Percentiles rank a stretch among this genome's conserved stretches.
phyloP scores from a whole-genome alignment of 2,113 vertebrate genomes.

The Micronycteris hirsuta region DNA sequence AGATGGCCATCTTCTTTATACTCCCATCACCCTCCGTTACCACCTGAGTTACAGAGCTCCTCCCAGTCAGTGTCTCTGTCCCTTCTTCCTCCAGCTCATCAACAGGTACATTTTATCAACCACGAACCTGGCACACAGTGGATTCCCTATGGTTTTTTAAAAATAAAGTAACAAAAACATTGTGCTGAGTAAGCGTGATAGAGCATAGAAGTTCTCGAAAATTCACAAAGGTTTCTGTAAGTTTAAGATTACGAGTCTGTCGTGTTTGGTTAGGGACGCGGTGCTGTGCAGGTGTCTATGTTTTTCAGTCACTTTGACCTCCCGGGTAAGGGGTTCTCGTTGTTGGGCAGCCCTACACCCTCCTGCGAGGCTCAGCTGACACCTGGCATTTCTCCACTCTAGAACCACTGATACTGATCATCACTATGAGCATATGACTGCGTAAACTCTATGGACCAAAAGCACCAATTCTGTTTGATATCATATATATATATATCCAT shows the following conservation, averaged over 20 bases:
- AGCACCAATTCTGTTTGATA: not conserved
- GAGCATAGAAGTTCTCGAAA: not conserved
- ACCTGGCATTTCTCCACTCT: not conserved
- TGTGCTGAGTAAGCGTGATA: not conserved
- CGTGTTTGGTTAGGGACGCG: too few relatives aligned
- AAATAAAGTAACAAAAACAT: not conserved
- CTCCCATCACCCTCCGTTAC: fast-evolving
- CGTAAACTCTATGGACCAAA: not conserved
- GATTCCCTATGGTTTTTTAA: not conserved
- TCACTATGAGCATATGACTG: not conserved
- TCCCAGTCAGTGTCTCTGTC: not conserved
- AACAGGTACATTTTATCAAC: not conserved
- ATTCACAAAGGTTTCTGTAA: not conserved
- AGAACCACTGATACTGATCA: too few relatives aligned
- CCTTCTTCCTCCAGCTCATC: not conserved
- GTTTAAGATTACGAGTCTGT: not conserved
- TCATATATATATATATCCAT: not conserved
- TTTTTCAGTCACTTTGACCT: not conserved
- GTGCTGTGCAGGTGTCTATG: not conserved
- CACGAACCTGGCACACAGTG: not conserved
- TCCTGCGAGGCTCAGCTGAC: not conserved
- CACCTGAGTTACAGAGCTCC: not conserved
- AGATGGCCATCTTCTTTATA: not conserved
- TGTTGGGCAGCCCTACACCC: not conserved
- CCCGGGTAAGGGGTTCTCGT: not conserved